A percentile compares a stretch with the other conserved stretches of the same genome.
These are phyloP conservation scores for Aleiodes leptofemur DNA, from an alignment of 2,888 invertebrate species.

Conservation along the genomic window DNA sequence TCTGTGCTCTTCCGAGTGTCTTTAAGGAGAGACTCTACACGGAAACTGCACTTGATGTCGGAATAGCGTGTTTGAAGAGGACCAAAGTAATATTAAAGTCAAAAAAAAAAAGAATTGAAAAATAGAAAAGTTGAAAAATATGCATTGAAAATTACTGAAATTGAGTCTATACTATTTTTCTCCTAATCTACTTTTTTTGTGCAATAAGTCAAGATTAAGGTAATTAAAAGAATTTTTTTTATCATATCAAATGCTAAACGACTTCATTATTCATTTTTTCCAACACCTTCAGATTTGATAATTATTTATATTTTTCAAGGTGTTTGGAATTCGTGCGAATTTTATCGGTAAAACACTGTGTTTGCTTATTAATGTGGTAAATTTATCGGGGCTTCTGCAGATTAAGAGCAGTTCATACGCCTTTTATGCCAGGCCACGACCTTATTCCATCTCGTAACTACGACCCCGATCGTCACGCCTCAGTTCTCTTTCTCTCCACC, in stretches of 20 bases:
- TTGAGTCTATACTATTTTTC: too few species aligned
- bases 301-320: too few species aligned
- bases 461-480: conserved; percentile 70
- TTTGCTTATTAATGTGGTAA: conserved; percentile 4
- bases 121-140: background rate
- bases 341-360: conserved; percentile 12
- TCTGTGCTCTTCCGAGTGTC: conserved; percentile 13
- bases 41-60: conserved; percentile 1
- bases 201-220: too few species aligned
- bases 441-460: conserved; percentile 63
- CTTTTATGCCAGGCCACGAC: conserved; percentile 59
- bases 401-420: conserved; percentile 37
- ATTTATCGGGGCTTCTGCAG: background rate
- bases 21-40: background rate
- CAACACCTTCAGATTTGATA: too few species aligned
- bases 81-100: background rate
- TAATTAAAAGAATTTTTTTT: too few species aligned
- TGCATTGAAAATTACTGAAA: too few species aligned
- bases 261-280: too few species aligned
- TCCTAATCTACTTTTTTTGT: too few species aligned
- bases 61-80: conserved; percentile 25
- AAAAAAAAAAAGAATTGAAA: background rate
- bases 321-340: conserved; percentile 17
- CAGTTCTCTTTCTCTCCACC: conserved; percentile 57
- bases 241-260: too few species aligned